These are phyloP conservation scores for Dendrolimus houi DNA, from an alignment of 2,888 invertebrate species.

Conservation along the genomic window DNA sequence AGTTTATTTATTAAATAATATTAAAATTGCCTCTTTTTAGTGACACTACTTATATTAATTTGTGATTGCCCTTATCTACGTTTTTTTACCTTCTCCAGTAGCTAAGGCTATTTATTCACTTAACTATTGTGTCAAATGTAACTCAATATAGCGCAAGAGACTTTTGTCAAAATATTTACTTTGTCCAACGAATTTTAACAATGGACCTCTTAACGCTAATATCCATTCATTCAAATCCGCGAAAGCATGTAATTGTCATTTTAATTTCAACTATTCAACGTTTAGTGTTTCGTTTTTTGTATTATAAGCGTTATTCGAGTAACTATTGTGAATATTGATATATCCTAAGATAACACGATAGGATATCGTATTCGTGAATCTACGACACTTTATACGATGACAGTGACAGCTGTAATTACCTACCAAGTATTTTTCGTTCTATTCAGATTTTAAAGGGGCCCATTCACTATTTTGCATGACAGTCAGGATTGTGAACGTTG, in stretches of 20 bases:
- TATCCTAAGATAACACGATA: conserved; percentile 50
- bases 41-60: conserved; percentile 11
- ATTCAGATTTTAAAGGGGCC: too few relatives aligned
- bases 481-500: too few relatives aligned
- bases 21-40: conserved; percentile 5
- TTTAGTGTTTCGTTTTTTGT: conserved; percentile 26
- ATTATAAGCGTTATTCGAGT: conserved; percentile 42
- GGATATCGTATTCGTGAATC: conserved; percentile 42
- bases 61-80: not conserved
- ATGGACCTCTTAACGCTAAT: conserved; percentile 58
- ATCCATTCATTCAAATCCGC: conserved; percentile 43
- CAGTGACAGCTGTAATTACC: conserved; percentile 7
- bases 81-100: conserved; percentile 30
- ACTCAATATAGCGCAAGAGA: conserved; percentile 65
- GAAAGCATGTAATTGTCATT: conserved; percentile 57
- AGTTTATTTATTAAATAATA: too few relatives aligned
- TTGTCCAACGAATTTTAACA: conserved; percentile 44
- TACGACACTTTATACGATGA: conserved; percentile 14
- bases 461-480: too few relatives aligned
- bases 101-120: conserved; percentile 34
- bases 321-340: conserved; percentile 17
- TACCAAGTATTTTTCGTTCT: not conserved
- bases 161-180: conserved; percentile 75
- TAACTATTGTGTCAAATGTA: conserved; percentile 55
- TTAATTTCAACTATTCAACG: conserved; percentile 46